Conservation (phyloP, 2,113 vertebrate genomes). For the Pampusana beccarii region DNA sequence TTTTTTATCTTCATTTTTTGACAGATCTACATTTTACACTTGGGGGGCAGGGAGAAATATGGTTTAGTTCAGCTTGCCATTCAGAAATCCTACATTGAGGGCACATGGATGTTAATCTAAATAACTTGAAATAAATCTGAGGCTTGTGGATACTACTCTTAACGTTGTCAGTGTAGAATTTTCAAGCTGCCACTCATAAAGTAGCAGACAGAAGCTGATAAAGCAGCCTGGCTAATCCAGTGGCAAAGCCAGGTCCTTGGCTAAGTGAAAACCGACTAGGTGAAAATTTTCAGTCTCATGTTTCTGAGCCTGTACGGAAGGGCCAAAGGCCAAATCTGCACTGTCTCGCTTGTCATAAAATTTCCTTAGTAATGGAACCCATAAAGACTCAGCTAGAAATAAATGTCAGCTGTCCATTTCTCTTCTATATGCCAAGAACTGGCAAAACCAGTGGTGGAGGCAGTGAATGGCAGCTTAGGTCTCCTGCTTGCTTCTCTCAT, state of each 20-base stretch:
- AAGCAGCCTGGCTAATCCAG: neutral
- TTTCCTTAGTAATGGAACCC: neutral
- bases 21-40: neutral
- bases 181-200: constrained; percentile 6
- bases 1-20: neutral
- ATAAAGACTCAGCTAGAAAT: neutral
- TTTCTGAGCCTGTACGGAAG: neutral
- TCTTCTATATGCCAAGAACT: neutral
- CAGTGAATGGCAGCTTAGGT: neutral
- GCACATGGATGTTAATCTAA: neutral
- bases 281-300: neutral
- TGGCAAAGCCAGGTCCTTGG: neutral
- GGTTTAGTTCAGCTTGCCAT: neutral
- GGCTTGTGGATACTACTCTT: neutral
- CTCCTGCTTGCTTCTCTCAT: neutral
- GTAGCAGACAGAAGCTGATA: neutral
- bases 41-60: neutral
- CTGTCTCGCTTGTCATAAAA: neutral
- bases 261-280: neutral
- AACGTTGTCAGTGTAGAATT: neutral
- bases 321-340: neutral
- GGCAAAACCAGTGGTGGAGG: neutral
- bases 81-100: neutral
- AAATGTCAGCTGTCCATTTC: neutral
- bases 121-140: constrained; percentile 2